Percentiles rank a stretch among this genome's conserved stretches.
Evolutionary conservation across 2,113 vertebrate genomes (phyloP).

Genomic region (Syngnathus floridae): DNA sequence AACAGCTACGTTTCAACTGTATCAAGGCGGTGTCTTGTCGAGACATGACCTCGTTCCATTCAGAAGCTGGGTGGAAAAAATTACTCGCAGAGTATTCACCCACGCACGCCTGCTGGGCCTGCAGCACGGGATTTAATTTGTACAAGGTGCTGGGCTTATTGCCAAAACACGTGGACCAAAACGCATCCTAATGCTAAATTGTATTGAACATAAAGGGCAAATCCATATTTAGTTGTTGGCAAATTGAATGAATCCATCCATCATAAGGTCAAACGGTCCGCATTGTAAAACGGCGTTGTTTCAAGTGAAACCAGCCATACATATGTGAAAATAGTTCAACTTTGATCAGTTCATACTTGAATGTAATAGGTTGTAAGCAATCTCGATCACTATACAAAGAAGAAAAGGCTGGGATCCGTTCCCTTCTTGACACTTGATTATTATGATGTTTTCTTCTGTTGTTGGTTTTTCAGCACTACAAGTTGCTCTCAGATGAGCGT

Average conservation of each 20-base stretch:
- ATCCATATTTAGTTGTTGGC: too few species aligned
- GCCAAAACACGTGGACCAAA: neutral
- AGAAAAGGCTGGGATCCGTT: neutral
- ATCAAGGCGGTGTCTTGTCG: slow-evolving; percentile 30
- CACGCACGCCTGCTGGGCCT: slow-evolving; percentile 20
- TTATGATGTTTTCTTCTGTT: neutral
- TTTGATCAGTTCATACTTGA: neutral
- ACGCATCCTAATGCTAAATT: neutral
- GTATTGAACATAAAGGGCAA: neutral
- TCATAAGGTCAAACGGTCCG: neutral
- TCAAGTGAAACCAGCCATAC: neutral
- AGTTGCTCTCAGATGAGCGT: neutral
- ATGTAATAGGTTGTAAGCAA: too few species aligned
- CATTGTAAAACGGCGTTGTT: neutral
- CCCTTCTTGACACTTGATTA: neutral
- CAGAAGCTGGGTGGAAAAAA: slow-evolving; percentile 29
- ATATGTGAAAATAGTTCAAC: neutral
- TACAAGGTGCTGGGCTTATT: neutral
- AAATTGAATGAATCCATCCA: neutral
- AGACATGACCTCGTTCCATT: slow-evolving; percentile 28
- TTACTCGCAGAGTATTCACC: slow-evolving; percentile 12
- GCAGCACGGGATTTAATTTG: neutral
- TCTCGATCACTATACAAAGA: neutral
- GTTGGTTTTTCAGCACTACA: neutral
- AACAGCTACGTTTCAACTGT: neutral